These are phyloP conservation scores for Naso thynnoides DNA, from an alignment of 2,797 vertebrate genomes.

Conservation along the genomic window DNA sequence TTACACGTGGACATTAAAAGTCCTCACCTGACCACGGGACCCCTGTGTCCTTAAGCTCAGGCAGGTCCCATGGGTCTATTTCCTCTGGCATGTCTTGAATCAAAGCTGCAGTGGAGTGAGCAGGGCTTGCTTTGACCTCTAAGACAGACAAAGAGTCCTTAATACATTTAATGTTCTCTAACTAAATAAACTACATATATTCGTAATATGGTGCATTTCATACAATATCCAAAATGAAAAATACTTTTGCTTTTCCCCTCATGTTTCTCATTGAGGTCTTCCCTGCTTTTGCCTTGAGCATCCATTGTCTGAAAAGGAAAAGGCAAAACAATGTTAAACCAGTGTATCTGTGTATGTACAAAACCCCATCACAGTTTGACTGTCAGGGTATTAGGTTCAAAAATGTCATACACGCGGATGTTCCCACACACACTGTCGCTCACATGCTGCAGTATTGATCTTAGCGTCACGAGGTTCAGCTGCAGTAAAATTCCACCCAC, in stretches of 20 bases:
- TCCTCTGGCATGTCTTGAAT: conserved; percentile 72
- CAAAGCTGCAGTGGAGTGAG: conserved; percentile 87
- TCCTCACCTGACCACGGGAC: conserved; percentile 87
- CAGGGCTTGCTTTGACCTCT: conserved; percentile 75
- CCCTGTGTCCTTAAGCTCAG: conserved; percentile 87
- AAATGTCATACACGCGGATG: conserved; percentile 13
- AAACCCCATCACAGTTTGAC: not conserved
- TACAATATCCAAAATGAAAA: not conserved
- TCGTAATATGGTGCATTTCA: not conserved
- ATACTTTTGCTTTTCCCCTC: conserved; percentile 71
- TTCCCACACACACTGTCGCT: conserved; percentile 27
- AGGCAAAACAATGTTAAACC: not conserved
- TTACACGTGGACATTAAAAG: conserved; percentile 63
- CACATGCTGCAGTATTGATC: conserved; percentile 71
- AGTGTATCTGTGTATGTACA: not conserved
- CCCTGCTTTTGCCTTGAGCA: conserved; percentile 83
- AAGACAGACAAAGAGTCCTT: conserved; percentile 5
- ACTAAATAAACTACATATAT: not conserved
- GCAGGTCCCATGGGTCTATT: conserved; percentile 89
- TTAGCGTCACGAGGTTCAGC: conserved; percentile 58
- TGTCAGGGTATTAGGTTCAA: conserved; percentile 5
- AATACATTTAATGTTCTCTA: not conserved
- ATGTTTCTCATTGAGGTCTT: conserved; percentile 61
- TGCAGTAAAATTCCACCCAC: conserved; percentile 75
- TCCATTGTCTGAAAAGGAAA: conserved; percentile 83